phyloP scores from a whole-genome alignment of 2,113 vertebrate genomes.

The Thalassoma bifasciatum region DNA sequence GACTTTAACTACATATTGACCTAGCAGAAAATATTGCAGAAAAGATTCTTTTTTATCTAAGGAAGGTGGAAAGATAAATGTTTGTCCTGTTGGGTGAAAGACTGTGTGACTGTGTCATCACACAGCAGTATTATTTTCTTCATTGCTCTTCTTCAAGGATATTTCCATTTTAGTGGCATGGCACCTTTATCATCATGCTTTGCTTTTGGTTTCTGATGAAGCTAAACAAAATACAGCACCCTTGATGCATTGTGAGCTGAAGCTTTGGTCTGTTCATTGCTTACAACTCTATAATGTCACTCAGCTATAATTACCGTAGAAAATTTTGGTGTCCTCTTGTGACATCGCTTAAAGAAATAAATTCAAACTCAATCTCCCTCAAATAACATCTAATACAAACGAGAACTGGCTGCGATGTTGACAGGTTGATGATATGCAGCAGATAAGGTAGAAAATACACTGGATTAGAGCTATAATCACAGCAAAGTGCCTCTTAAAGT shows the following conservation, averaged over 20 bases:
- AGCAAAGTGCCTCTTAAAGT: slow-evolving; percentile 33
- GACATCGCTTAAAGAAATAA: slow-evolving; percentile 66
- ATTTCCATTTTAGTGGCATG: slow-evolving; percentile 23
- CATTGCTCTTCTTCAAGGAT: slow-evolving; percentile 14
- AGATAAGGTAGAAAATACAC: slow-evolving; percentile 48
- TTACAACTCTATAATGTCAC: slow-evolving; percentile 75
- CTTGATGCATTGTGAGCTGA: slow-evolving; percentile 44
- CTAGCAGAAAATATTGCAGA: background rate
- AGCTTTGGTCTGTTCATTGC: slow-evolving; percentile 72
- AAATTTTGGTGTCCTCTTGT: slow-evolving; percentile 71
- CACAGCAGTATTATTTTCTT: slow-evolving; percentile 4
- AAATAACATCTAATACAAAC: slow-evolving; percentile 70
- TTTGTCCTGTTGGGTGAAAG: slow-evolving; percentile 6
- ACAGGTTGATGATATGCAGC: slow-evolving; percentile 66
- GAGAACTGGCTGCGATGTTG: slow-evolving; percentile 56
- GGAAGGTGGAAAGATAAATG: slow-evolving; percentile 9
- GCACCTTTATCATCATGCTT: slow-evolving; percentile 17
- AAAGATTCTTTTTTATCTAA: background rate
- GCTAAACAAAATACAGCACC: slow-evolving; percentile 46
- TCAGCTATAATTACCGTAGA: slow-evolving; percentile 73
- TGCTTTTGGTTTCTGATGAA: slow-evolving; percentile 55
- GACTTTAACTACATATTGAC: slow-evolving; percentile 29
- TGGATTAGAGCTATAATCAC: slow-evolving; percentile 49
- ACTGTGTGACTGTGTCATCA: slow-evolving; percentile 19
- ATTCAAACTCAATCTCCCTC: slow-evolving; percentile 66